phyloP scores from a whole-genome alignment of 2,888 invertebrate genomes.

The Protophormia terraenovae region DNA sequence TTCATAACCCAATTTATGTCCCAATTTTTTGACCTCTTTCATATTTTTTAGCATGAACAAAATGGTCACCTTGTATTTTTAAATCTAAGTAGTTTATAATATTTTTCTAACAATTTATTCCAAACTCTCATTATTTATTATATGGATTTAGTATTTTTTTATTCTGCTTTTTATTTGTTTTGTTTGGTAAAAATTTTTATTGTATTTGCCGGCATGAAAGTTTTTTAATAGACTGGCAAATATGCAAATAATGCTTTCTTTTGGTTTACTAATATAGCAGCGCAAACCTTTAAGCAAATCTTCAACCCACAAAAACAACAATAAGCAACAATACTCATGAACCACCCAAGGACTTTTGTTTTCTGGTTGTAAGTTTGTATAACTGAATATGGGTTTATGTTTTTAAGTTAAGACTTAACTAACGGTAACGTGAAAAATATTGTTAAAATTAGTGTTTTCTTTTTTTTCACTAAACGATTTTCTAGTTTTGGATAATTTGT shows the following conservation, averaged over 20 bases:
- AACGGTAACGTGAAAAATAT: constrained; percentile 41
- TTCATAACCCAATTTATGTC: too few species aligned
- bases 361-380: background rate
- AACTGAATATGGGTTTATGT: background rate
- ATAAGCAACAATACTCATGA: constrained; percentile 7
- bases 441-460: too few species aligned
- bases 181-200: constrained; percentile 3
- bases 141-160: constrained; percentile 13
- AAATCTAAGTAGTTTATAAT: background rate
- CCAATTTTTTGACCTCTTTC: too few species aligned
- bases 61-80: constrained; percentile 33
- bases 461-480: too few species aligned
- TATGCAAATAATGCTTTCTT: constrained; percentile 58
- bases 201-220: constrained; percentile 45
- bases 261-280: constrained; percentile 8
- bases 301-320: background rate
- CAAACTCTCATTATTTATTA: constrained; percentile 46
- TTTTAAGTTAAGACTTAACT: background rate
- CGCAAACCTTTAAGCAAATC: constrained; percentile 32
- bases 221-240: constrained; percentile 56
- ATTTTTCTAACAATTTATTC: too few species aligned
- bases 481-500: too few species aligned
- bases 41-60: too few species aligned
- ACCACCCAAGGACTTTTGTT: constrained; percentile 54
- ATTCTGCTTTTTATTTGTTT: background rate